These are phyloP conservation scores for Oncorhynchus gorbuscha DNA, from an alignment of 2,113 vertebrate genomes.

Conservation along the genomic window DNA sequence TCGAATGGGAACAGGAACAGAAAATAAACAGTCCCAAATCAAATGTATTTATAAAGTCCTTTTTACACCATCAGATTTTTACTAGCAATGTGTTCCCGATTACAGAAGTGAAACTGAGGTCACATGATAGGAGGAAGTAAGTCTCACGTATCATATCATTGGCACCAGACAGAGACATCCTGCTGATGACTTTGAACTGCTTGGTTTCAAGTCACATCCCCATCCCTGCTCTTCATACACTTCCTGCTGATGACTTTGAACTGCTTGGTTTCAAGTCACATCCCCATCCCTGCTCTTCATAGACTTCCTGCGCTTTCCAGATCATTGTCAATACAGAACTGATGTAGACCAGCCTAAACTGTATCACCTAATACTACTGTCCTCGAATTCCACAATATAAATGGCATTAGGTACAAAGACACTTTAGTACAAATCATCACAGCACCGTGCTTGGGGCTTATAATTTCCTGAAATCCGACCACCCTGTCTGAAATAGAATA, in stretches of 20 bases:
- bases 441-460: neutral
- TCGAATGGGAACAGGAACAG: too few species aligned
- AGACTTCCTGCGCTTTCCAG: too few species aligned
- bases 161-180: neutral
- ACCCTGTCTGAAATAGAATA: slow-evolving; percentile 1
- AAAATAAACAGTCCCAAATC: too few species aligned
- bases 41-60: too few species aligned
- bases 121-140: neutral
- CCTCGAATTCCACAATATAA: neutral
- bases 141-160: neutral
- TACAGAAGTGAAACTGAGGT: neutral
- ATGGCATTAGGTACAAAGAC: neutral
- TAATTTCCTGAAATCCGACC: neutral
- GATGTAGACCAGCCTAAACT: too few species aligned
- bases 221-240: neutral
- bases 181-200: neutral
- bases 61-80: neutral
- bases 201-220: neutral
- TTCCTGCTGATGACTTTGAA: neutral
- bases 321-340: too few species aligned
- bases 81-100: neutral
- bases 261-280: neutral
- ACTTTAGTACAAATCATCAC: neutral
- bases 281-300: neutral
- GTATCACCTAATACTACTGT: too few species aligned